phyloP scores from a whole-genome alignment of 1,140 invertebrate species.

The Panonychus citri region DNA sequence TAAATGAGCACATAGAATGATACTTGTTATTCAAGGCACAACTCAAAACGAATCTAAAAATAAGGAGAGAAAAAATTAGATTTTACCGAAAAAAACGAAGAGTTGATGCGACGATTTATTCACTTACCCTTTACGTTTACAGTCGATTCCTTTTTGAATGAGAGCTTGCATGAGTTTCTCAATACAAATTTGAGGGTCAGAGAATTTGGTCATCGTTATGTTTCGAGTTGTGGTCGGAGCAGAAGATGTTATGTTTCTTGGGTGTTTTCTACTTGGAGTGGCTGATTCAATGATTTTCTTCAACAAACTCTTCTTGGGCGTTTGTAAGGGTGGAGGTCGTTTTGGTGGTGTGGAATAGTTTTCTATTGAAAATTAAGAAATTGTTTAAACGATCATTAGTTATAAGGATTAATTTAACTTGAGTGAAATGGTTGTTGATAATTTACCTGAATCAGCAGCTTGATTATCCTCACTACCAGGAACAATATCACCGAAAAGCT shows the following conservation, averaged over 20 bases:
- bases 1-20: constrained; percentile 33
- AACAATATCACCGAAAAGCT: background rate
- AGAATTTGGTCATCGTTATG: constrained; percentile 9
- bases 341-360: background rate
- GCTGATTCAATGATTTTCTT: constrained; percentile 11
- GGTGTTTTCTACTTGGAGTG: constrained; percentile 5
- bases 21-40: constrained; percentile 5
- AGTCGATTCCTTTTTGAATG: constrained; percentile 8
- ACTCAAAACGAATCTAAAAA: constrained; percentile 4
- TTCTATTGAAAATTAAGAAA: too few relatives aligned
- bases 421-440: too few relatives aligned
- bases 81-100: background rate
- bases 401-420: too few relatives aligned
- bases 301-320: constrained; percentile 11
- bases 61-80: background rate
- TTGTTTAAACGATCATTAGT: too few relatives aligned
- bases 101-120: too few relatives aligned
- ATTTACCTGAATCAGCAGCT: background rate
- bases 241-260: constrained; percentile 1
- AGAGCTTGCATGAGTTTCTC: constrained; percentile 6
- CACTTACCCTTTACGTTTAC: constrained; percentile 10
- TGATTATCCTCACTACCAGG: background rate
- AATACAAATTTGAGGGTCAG: constrained; percentile 9
- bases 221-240: constrained; percentile 2
- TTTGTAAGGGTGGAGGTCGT: background rate